Conservation (phyloP, 2,888 invertebrate species). For the Limnephilus marmoratus region DNA sequence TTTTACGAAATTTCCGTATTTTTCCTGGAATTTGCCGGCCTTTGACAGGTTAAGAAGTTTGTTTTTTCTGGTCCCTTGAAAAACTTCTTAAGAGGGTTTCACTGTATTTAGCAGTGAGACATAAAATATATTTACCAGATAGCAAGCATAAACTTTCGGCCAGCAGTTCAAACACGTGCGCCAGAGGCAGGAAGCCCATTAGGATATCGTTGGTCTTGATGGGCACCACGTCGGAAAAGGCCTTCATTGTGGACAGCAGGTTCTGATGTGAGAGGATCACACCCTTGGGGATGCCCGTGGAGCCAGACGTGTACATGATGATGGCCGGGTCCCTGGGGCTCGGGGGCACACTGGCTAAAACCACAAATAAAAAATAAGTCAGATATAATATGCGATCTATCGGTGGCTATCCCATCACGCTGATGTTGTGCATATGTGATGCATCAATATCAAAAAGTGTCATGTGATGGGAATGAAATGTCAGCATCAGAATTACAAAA, state of each 20-base stretch:
- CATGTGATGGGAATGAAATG: too few relatives aligned
- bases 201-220: constrained; percentile 87
- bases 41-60: too few relatives aligned
- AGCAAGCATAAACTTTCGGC: constrained; percentile 92
- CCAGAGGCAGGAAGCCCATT: constrained; percentile 96
- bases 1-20: too few relatives aligned
- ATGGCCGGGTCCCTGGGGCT: constrained; percentile 90
- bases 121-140: constrained; percentile 79
- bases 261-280: constrained; percentile 90
- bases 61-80: too few relatives aligned
- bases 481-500: too few relatives aligned
- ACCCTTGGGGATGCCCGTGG: constrained; percentile 97
- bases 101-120: neutral
- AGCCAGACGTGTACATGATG: constrained; percentile 99
- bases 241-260: constrained; percentile 87
- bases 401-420: too few relatives aligned
- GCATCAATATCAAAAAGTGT: too few relatives aligned
- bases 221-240: constrained; percentile 87
- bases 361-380: constrained; percentile 40
- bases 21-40: too few relatives aligned
- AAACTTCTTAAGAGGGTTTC: too few relatives aligned
- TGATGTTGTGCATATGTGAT: too few relatives aligned
- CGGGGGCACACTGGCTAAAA: constrained; percentile 80
- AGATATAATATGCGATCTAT: neutral
- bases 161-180: constrained; percentile 97